phyloP scores from a whole-genome alignment of 30 jellyfish, hydroid and myxozoan genomes.

The Clytia hemisphaerica region DNA sequence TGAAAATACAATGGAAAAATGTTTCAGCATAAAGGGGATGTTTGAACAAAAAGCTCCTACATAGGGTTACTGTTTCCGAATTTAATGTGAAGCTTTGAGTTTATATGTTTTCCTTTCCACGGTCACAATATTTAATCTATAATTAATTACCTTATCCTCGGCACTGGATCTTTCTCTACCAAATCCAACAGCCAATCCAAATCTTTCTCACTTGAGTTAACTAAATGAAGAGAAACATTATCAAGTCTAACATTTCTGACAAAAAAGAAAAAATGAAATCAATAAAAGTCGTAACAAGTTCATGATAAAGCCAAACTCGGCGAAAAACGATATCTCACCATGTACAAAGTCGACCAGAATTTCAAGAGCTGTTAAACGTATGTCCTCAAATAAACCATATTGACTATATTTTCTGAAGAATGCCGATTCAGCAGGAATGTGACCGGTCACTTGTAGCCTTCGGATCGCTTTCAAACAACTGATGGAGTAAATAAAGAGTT shows the following conservation, averaged over 20 bases:
- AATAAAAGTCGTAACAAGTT: neutral
- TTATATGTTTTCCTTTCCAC: no score
- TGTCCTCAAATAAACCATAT: slow-evolving; percentile 70
- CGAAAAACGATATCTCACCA: slow-evolving; percentile 37
- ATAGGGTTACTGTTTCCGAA: no score
- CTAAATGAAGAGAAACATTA: no score
- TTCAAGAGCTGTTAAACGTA: slow-evolving; percentile 64
- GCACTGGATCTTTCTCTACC: slow-evolving; percentile 50
- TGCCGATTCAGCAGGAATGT: slow-evolving; percentile 98
- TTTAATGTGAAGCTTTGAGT: no score
- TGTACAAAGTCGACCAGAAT: slow-evolving; percentile 74
- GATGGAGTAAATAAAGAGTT: neutral
- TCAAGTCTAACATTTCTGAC: neutral
- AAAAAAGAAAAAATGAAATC: neutral
- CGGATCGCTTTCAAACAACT: slow-evolving; percentile 89
- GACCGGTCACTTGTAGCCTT: slow-evolving; percentile 87
- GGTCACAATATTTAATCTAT: no score
- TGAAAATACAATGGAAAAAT: slow-evolving; percentile 5
- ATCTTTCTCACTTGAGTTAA: slow-evolving; percentile 57
- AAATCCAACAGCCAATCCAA: slow-evolving; percentile 51
- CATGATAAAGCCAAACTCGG: neutral
- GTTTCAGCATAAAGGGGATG: no score
- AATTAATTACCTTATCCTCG: slow-evolving; percentile 49
- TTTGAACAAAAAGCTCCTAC: no score
- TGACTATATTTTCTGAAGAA: slow-evolving; percentile 51